A percentile compares a stretch with the other conserved stretches of the same genome.
phyloP scores from a whole-genome alignment of 1,140 invertebrate species.

The Atta cephalotes region DNA sequence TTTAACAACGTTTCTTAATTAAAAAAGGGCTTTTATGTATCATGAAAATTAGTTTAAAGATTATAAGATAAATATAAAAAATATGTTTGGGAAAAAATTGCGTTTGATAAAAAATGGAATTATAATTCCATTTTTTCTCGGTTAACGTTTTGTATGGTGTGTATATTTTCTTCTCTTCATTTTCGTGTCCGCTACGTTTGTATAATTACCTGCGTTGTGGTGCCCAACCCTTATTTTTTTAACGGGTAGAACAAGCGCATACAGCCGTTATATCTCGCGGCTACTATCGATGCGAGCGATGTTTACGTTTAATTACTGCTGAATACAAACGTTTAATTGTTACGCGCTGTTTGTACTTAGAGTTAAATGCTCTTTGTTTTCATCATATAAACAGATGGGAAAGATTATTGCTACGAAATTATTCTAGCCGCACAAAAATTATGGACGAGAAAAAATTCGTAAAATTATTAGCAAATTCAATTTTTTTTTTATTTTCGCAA shows the following conservation, averaged over 20 bases:
- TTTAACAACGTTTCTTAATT: neutral
- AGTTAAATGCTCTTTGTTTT: slow-evolving; percentile 60
- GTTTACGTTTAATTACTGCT: slow-evolving; percentile 61
- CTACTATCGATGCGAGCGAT: slow-evolving; percentile 61
- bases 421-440: slow-evolving; percentile 31
- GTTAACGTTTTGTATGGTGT: slow-evolving; percentile 38
- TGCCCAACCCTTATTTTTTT: slow-evolving; percentile 58
- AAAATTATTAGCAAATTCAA: neutral
- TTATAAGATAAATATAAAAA: slow-evolving; percentile 20
- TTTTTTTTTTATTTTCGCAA: slow-evolving; percentile 8
- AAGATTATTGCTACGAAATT: slow-evolving; percentile 49
- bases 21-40: neutral
- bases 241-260: slow-evolving; percentile 51
- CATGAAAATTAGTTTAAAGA: slow-evolving; percentile 22
- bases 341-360: slow-evolving; percentile 60
- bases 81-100: slow-evolving; percentile 28
- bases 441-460: neutral
- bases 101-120: neutral
- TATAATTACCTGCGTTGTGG: slow-evolving; percentile 55
- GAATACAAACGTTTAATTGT: slow-evolving; percentile 63
- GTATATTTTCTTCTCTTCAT: slow-evolving; percentile 32
- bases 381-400: slow-evolving; percentile 44
- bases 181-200: slow-evolving; percentile 30
- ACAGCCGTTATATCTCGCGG: slow-evolving; percentile 58
- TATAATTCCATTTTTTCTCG: slow-evolving; percentile 34